Evolutionary conservation across 2,888 invertebrate species (phyloP).

Genomic region (Dermolepida albohirtum): DNA sequence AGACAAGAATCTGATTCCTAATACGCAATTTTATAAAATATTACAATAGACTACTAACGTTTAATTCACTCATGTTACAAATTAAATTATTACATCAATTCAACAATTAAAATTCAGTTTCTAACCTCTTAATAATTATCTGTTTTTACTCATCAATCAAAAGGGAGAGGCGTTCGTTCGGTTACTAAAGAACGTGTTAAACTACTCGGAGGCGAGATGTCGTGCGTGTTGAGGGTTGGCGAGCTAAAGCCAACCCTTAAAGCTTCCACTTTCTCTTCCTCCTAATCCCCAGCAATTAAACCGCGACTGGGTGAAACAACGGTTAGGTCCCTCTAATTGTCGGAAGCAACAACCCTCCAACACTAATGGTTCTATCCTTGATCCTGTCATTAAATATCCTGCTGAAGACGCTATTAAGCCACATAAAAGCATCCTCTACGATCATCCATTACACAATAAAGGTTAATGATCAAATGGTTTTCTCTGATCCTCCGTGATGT

Average conservation of each 20-base stretch:
- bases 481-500: neutral
- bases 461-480: conserved; percentile 12
- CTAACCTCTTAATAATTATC: too few relatives aligned
- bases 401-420: conserved; percentile 49
- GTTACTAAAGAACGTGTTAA: conserved; percentile 4
- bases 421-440: conserved; percentile 35
- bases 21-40: too few relatives aligned
- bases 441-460: conserved; percentile 32
- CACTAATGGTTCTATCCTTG: conserved; percentile 62
- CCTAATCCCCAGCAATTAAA: conserved; percentile 51
- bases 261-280: neutral
- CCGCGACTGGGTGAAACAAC: conserved; percentile 56
- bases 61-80: too few relatives aligned
- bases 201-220: conserved; percentile 1
- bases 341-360: conserved; percentile 60
- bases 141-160: too few relatives aligned
- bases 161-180: too few relatives aligned
- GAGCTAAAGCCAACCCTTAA: neutral
- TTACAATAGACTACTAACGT: too few relatives aligned
- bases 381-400: conserved; percentile 62
- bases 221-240: conserved; percentile 12
- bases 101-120: too few relatives aligned
- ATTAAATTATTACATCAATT: too few relatives aligned
- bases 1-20: too few relatives aligned
- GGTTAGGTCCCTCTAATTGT: conserved; percentile 57